Conservation (phyloP, 2,797 vertebrate species). For the Huso huso region DNA sequence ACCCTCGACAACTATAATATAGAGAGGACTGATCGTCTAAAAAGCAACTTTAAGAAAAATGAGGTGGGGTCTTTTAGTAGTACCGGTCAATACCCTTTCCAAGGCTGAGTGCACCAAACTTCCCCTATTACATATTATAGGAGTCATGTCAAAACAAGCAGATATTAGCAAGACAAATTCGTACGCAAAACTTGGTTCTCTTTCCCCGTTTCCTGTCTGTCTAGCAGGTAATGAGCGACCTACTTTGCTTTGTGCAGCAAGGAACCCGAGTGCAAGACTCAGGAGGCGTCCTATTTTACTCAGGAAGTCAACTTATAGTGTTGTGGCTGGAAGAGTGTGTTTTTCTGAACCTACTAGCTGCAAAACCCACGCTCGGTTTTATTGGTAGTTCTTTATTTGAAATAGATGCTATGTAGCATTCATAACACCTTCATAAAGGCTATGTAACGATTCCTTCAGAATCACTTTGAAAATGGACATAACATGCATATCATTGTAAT, state of each 20-base stretch:
- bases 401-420: too few relatives aligned
- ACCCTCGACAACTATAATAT: constrained; percentile 3
- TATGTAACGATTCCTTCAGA: too few relatives aligned
- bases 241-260: not conserved
- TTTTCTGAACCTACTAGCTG: too few relatives aligned
- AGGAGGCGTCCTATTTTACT: too few relatives aligned
- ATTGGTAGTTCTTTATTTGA: too few relatives aligned
- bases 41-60: not conserved
- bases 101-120: constrained; percentile 9
- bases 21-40: not conserved
- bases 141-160: not conserved
- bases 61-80: not conserved
- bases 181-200: not conserved
- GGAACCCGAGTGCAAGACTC: not conserved
- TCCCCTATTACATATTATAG: not conserved
- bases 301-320: too few relatives aligned
- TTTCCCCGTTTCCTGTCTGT: not conserved
- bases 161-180: not conserved
- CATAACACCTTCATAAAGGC: too few relatives aligned
- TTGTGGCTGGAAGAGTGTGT: too few relatives aligned
- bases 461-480: too few relatives aligned
- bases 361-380: too few relatives aligned
- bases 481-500: too few relatives aligned
- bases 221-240: not conserved
- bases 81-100: constrained; percentile 2